Conservation (phyloP, 2,888 invertebrate species). For the Chymomyza fuscimana region DNA sequence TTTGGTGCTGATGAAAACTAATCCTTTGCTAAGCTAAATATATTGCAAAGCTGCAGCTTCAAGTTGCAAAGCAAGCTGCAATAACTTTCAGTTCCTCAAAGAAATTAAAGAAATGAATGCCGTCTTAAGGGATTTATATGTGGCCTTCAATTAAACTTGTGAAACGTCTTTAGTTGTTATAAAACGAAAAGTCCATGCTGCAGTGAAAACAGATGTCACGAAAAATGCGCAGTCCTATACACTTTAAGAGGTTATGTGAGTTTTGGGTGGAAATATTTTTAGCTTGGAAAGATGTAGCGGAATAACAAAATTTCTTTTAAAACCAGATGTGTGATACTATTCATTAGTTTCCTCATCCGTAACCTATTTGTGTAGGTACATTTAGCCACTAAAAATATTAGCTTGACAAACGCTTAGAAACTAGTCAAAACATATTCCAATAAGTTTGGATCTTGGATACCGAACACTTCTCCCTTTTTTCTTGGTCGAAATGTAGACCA, state of each 20-base stretch:
- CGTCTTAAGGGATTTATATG: constrained; percentile 32
- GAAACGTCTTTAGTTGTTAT: constrained; percentile 13
- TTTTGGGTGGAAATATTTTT: too few species aligned
- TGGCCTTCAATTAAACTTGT: constrained; percentile 44
- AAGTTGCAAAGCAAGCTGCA: constrained; percentile 17
- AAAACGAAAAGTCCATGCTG: constrained; percentile 20
- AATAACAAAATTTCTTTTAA: too few species aligned
- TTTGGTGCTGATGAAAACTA: constrained; percentile 19
- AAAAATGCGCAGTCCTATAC: constrained; percentile 22
- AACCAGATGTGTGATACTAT: too few species aligned
- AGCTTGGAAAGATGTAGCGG: too few species aligned
- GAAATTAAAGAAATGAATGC: not conserved
- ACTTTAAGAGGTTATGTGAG: not conserved
- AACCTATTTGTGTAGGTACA: too few species aligned
- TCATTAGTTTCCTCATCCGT: too few species aligned
- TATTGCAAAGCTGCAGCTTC: constrained; percentile 18
- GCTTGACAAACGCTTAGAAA: too few species aligned
- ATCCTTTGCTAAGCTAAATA: constrained; percentile 22
- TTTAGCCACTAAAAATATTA: too few species aligned
- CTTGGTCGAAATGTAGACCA: too few species aligned
- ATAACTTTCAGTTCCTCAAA: constrained; percentile 28
- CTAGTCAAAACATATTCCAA: too few species aligned
- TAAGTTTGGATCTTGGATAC: too few species aligned
- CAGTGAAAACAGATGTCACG: not conserved
- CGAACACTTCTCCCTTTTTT: too few species aligned